Evolutionary conservation across 2,113 vertebrate species (phyloP), one percentile per base, ranked within the genome.

Genomic region (Lepisosteus oculatus): DNA sequence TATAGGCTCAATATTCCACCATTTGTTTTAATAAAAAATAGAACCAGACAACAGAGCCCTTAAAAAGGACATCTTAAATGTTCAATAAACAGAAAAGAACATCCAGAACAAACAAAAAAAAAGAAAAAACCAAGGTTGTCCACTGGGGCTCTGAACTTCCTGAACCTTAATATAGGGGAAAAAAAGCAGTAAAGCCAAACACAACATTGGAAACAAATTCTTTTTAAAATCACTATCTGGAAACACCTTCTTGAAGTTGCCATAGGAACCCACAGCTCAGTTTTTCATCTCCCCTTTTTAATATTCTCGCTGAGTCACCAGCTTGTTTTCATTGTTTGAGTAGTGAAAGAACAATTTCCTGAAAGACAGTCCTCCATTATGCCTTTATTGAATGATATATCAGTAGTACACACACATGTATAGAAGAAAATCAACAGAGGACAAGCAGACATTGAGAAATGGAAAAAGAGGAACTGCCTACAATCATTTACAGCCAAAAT

Each of bases 331-430:
- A 59, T 8, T 59, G 56, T 59, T 59, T n/a, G 11, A 14, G 2
- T 41, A 47, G 12, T 29, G 45, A 71, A 51, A 59, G 47, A 59
- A 55, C 12, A 43, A 70, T 57, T 59, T 72, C 70, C 54, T 45
- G 55, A 57, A 43, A 66, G 64, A 43, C 63, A 15, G 64, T 55
- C 55, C 70, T 57, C 56, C 55, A 72, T 66, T 59, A 45, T 13
- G 42, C 63, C 1, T 9, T 6, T 44, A 55, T 42, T 57, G 47
- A 72, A 42, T 55, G 61, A 65, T 72, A 64, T 51, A 14, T 12
- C 43, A 47, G 15, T 17, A 41, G 17, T 43, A 56, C 8, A 62
- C 15, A 57, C n/a, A 42, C 42, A 12, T 56, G 65, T 51, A 15
- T 54, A 44, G 13, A 43, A 11, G 61, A 42, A 65, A 44, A 44